Evolutionary conservation across 2,888 invertebrate genomes (phyloP).

Genomic region (Dasysyrphus tricinctus): DNA sequence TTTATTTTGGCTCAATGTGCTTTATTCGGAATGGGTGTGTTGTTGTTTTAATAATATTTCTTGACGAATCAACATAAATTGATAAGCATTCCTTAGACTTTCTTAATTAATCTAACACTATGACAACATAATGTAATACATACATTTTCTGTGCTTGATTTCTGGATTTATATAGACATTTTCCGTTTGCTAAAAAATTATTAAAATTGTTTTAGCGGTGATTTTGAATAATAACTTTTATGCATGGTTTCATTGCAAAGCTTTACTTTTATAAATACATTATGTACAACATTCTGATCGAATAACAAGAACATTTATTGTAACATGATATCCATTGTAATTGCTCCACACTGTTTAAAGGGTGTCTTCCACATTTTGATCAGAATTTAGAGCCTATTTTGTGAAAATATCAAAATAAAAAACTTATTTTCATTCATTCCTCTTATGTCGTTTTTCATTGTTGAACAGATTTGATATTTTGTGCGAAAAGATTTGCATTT

Average conservation of each 20-base stretch:
- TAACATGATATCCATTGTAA: too few relatives aligned
- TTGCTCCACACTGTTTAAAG: too few relatives aligned
- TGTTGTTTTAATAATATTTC: neutral
- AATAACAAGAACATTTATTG: neutral
- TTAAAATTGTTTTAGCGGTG: neutral
- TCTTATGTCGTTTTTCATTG: too few relatives aligned
- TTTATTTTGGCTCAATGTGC: neutral
- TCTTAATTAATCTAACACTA: neutral
- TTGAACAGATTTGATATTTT: too few relatives aligned
- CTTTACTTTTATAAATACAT: too few relatives aligned
- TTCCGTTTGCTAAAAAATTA: neutral
- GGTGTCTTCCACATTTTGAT: too few relatives aligned
- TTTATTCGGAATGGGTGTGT: constrained; percentile 5
- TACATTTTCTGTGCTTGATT: neutral
- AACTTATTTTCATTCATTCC: too few relatives aligned
- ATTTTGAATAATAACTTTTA: neutral
- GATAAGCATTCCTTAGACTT: constrained; percentile 2
- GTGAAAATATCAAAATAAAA: too few relatives aligned
- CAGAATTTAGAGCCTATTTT: too few relatives aligned
- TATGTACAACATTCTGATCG: neutral
- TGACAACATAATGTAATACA: neutral
- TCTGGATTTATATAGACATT: neutral
- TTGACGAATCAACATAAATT: neutral
- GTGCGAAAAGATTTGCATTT: too few relatives aligned
- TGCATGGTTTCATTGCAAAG: neutral